These are phyloP conservation scores for Resseliella maxima DNA, from an alignment of 2,888 invertebrate genomes.

Conservation along the genomic window DNA sequence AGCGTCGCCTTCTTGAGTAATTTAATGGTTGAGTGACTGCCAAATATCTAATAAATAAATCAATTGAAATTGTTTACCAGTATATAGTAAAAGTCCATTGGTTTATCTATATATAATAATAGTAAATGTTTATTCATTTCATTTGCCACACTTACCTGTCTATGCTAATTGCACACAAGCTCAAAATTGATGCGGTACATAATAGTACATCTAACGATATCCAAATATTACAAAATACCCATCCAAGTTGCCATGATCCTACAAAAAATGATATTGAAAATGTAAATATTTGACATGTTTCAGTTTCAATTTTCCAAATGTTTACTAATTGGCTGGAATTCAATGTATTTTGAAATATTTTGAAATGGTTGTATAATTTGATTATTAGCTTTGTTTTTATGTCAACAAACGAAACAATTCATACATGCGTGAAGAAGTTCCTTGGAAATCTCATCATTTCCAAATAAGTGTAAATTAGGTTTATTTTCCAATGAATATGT, in stretches of 20 bases:
- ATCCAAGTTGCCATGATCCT: conserved; percentile 90
- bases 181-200: conserved; percentile 93
- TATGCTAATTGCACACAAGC: conserved; percentile 92
- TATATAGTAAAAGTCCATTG: not conserved
- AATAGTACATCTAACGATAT: conserved; percentile 92
- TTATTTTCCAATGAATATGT: too few relatives aligned
- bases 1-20: conserved; percentile 89
- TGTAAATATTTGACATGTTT: not conserved
- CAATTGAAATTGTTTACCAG: not conserved
- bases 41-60: conserved; percentile 74
- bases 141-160: conserved; percentile 71
- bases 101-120: too few relatives aligned
- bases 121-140: too few relatives aligned
- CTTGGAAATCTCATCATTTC: not conserved
- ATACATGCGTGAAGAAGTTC: not conserved
- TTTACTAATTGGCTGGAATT: not conserved
- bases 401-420: not conserved
- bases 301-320: not conserved
- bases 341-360: not conserved
- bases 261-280: conserved; percentile 61
- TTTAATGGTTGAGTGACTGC: conserved; percentile 94
- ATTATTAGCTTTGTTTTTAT: not conserved
- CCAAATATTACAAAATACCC: conserved; percentile 91
- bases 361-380: not conserved
- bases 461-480: not conserved